phyloP scores from a whole-genome alignment of 2,113 vertebrate species.

The Lagopus leucura region DNA sequence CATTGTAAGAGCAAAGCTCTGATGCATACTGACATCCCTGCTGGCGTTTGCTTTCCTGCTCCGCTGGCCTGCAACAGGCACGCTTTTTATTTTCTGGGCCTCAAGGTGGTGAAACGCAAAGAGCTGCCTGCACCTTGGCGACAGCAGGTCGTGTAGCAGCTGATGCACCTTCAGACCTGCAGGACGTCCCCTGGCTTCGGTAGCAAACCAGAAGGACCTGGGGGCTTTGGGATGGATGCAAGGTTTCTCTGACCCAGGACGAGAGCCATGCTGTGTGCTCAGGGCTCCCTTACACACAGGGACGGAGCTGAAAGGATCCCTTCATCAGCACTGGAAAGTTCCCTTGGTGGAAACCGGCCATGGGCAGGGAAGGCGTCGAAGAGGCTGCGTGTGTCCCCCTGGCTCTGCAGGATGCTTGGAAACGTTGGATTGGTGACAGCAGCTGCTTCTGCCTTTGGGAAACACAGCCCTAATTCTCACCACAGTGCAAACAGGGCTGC shows the following conservation, averaged over 20 bases:
- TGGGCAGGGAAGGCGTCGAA: neutral
- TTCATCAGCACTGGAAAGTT: fast-evolving
- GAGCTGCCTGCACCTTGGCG: too few species aligned
- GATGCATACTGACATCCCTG: fast-evolving
- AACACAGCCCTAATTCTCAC: neutral
- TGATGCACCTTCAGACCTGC: too few species aligned
- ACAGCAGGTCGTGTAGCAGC: too few species aligned
- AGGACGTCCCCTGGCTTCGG: too few species aligned
- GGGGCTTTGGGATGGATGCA: neutral
- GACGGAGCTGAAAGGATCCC: neutral
- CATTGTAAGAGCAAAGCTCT: neutral
- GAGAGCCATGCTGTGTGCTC: fast-evolving
- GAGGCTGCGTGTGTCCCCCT: neutral
- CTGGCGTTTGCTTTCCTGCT: neutral
- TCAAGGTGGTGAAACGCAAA: too few species aligned
- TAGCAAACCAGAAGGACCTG: too few species aligned
- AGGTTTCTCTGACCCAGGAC: neutral
- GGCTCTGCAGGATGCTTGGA: neutral
- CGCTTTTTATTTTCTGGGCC: neutral
- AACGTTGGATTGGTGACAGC: neutral
- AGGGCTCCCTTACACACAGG: fast-evolving
- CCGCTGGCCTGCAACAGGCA: neutral
- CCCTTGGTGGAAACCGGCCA: neutral
- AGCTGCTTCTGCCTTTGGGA: neutral
- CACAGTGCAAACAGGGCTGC: neutral